phyloP scores from a whole-genome alignment of 2,113 vertebrate species.

The Actenoides hombroni region DNA sequence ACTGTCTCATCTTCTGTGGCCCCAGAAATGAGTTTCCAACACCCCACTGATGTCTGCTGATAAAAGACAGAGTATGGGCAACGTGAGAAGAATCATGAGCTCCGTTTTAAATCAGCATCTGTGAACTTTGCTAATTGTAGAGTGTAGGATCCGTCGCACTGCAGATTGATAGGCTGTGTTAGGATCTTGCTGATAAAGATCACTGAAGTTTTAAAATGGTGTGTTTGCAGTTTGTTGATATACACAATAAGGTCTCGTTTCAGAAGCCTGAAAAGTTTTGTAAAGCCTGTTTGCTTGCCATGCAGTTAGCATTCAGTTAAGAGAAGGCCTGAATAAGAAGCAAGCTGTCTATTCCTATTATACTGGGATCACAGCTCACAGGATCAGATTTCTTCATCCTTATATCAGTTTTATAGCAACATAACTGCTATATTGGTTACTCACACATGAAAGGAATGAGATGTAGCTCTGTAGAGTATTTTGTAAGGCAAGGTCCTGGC shows the following conservation, averaged over 20 bases:
- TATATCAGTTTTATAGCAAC: background rate
- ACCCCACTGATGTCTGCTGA: background rate
- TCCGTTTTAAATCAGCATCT: background rate
- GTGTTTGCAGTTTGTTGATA: background rate
- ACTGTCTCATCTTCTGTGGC: background rate
- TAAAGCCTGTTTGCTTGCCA: background rate
- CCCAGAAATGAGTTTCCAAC: background rate
- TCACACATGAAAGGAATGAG: background rate
- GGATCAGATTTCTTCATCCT: background rate
- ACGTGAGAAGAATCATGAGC: fast-evolving
- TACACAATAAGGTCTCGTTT: background rate
- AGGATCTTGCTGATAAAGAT: background rate
- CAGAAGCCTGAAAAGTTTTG: background rate
- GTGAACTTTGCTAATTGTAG: background rate
- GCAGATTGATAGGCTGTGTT: background rate
- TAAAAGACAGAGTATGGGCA: background rate
- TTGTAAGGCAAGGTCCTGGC: background rate
- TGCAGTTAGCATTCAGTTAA: background rate
- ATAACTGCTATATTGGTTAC: background rate
- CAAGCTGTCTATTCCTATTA: background rate
- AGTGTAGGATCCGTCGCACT: background rate
- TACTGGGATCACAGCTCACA: background rate
- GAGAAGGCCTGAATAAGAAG: background rate
- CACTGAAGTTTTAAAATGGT: background rate
- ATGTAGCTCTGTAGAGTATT: background rate